Base-by-base conservation (phyloP, 1,140 invertebrate genomes). In the Rhopalosiphum padi region DNA sequence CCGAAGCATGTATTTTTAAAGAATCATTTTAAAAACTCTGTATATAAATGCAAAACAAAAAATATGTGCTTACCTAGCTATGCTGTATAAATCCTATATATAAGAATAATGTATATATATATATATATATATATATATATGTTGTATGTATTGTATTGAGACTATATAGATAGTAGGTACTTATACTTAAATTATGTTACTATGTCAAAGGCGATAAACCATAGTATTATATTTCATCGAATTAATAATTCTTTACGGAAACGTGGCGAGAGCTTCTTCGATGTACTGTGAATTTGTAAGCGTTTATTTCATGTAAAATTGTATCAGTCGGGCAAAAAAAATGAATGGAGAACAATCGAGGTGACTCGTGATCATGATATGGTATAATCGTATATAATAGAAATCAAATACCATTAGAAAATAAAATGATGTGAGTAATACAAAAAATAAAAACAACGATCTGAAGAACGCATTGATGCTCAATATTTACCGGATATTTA, bases 361-460 rank as follows among this genome's bases (percentile, higher is more conserved):
- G 6, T 25, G 41, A 77, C 77, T 91, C 9, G 2, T 9, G 18
- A 91, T 91, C 68, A 82, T 46, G 60, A 60, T 90, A 86, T 77
- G 30, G 41, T 41, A 41, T 85, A 53, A 92, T 85, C 30, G 15
- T 46, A 51, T 8, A 83, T 92, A 92, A 92, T 83, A 83, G 91
- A 83, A 92, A 85, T 83, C 37, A 48, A 51, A 92, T 92, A 92
- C 77, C 8, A 9, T 22, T n/a, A 11, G 22, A 51, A 46, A 77
- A 92, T 91, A 77, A 11, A 35, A 92, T 37, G 5, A 53, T 83
- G 25, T 37, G 22, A 51, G 77, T 35, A 35, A 37, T 18, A 92
- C 41, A 83, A 92, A 91, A 30, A 11, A 21, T 9, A 21, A 92
- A 92, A 18, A 23, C 3, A 3, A 7, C 9, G n/a, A 22, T 85